Evolutionary conservation across 2,888 invertebrate genomes (phyloP).

Genomic region (Coleophora deauratella): DNA sequence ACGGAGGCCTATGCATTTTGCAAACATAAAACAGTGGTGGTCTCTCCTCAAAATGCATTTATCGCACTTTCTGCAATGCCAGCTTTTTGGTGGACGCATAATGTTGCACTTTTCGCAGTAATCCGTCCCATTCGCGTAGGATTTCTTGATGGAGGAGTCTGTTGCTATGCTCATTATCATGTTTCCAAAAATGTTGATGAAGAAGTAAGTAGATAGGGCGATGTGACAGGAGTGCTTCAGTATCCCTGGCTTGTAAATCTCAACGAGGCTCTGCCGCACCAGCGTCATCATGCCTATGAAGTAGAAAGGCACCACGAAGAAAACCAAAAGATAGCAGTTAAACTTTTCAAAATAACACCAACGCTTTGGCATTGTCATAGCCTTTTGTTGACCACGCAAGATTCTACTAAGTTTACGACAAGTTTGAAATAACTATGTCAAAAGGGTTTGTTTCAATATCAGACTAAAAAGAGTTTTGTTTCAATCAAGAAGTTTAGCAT

Average conservation of each 20-base stretch:
- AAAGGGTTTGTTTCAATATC: too few species aligned
- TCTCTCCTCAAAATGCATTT: slow-evolving; percentile 85
- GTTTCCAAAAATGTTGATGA: slow-evolving; percentile 16
- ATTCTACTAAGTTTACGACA: too few species aligned
- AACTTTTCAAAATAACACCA: background rate
- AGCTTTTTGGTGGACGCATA: slow-evolving; percentile 80
- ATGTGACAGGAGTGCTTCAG: slow-evolving; percentile 8
- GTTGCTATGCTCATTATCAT: slow-evolving; percentile 10
- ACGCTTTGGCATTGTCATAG: too few species aligned
- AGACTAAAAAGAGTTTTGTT: too few species aligned
- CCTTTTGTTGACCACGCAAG: too few species aligned
- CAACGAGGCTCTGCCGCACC: slow-evolving; percentile 6
- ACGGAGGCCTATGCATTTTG: slow-evolving; percentile 84
- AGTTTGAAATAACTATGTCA: too few species aligned
- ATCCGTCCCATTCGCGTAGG: slow-evolving; percentile 16
- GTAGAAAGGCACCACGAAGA: slow-evolving; percentile 10
- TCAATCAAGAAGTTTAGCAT: too few species aligned
- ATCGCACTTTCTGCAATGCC: slow-evolving; percentile 86
- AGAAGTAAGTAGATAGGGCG: slow-evolving; percentile 16
- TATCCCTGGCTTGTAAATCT: slow-evolving; percentile 4
- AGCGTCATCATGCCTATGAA: slow-evolving; percentile 12
- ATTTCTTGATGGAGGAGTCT: slow-evolving; percentile 14
- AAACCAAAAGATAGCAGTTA: slow-evolving; percentile 1
- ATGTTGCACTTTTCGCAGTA: slow-evolving; percentile 83
- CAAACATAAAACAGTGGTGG: slow-evolving; percentile 86